Percentiles rank a stretch among this genome's conserved stretches.
phyloP scores from a whole-genome alignment of 2,113 vertebrate genomes.

The Phocoena phocoena region DNA sequence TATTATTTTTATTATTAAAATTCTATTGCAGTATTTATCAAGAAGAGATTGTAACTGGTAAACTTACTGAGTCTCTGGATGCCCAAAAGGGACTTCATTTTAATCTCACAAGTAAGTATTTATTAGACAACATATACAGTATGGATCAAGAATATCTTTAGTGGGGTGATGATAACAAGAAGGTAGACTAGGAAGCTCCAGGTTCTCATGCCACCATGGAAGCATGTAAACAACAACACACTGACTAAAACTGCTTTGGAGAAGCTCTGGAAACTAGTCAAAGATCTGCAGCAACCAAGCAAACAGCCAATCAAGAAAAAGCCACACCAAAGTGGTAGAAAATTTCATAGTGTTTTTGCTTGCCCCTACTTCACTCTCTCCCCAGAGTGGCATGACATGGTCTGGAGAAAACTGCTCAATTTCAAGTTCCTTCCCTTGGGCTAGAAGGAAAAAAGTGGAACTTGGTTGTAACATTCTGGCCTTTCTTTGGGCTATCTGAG shows the following conservation, averaged over 20 bases:
- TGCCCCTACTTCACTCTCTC: not conserved
- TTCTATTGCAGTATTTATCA: not conserved
- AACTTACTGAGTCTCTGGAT: not conserved
- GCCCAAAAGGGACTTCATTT: not conserved
- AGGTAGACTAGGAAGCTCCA: not conserved
- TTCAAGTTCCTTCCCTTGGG: not conserved
- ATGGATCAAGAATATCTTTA: not conserved
- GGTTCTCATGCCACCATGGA: not conserved
- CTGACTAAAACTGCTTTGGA: not conserved
- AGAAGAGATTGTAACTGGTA: not conserved
- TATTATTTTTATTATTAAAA: not conserved
- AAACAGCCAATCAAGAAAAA: not conserved
- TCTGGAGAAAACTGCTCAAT: not conserved
- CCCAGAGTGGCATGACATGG: not conserved
- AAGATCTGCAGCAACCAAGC: not conserved
- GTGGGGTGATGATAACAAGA: not conserved
- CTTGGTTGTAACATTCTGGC: not conserved
- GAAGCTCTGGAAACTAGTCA: not conserved
- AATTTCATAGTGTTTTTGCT: not conserved
- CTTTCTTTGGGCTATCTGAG: not conserved
- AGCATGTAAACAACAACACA: not conserved
- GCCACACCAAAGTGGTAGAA: not conserved
- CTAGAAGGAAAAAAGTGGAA: not conserved
- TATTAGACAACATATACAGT: not conserved
- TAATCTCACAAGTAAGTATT: not conserved